Evolutionary conservation across 2,888 invertebrate species (phyloP), one percentile per base, ranked within the genome.

Genomic region (Stenurella melanura): DNA sequence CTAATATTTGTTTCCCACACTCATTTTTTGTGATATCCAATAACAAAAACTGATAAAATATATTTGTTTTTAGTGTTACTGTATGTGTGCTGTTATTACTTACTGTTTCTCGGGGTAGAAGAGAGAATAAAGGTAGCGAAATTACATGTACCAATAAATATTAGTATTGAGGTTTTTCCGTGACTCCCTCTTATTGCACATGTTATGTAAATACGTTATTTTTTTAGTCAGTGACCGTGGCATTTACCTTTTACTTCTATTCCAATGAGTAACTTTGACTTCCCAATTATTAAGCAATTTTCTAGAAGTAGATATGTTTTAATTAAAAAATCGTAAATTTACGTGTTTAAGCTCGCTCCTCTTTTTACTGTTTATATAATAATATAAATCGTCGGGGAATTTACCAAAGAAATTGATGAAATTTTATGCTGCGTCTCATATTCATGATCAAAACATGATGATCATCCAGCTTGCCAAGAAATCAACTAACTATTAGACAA

Each of bases 181-280:
- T 63, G 30, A 63, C 30, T 63, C 61, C 61, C 60, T 63, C 7
- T n/a, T n/a, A 34, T 34, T 18, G n/a, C n/a, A 34, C n/a, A 30
- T n/a, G 26, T 50, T 50, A 50, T n/a, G 50, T 50, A 50, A 50
- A 50, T 50, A 50, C n/a, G 12, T 6, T 17, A 34, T 17, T 63
- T n/a, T 63, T 63, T 63, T n/a, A 30, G 34, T 17, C 17, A 18
- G 15, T 34, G 30, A 30, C 61, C 30, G n/a, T 63, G 61, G 61
- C 61, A 63, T 63, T 63, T 63, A 17, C 15, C n/a, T 50, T 50
- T 50, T n/a, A 42, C 15, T 6, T 50, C n/a, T 4, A 50, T 50
- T 50, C 61, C 61, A 34, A 34, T 63, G 61, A 63, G 34, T 63
- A 63, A 34, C 30, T 34, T 63, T 34, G n/a, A 63, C 34, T 63